Evolutionary conservation across 2,113 vertebrate genomes (phyloP).

Genomic region (Sturnus vulgaris): DNA sequence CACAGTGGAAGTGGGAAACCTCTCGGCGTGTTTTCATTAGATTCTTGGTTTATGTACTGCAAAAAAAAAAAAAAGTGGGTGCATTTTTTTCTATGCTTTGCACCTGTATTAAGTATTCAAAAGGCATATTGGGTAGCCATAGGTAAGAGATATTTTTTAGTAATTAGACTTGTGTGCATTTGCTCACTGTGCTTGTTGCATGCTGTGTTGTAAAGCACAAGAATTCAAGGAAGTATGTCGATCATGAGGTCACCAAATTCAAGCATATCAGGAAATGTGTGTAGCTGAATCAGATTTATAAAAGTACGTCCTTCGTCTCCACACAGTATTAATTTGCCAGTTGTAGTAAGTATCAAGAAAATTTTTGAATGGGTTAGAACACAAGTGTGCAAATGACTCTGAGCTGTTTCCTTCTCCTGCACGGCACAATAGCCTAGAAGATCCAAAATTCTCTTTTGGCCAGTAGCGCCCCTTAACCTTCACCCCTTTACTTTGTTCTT

Average conservation of each 20-base stretch:
- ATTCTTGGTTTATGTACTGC: not conserved
- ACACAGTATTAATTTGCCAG: not conserved
- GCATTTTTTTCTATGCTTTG: not conserved
- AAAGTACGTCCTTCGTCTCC: not conserved
- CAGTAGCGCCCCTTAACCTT: slow-evolving; percentile 3
- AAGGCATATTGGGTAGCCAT: not conserved
- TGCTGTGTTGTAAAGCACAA: not conserved
- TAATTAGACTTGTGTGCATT: not conserved
- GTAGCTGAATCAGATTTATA: not conserved
- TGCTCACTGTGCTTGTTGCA: not conserved
- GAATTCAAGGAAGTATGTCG: slow-evolving; percentile 19
- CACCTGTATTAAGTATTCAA: not conserved
- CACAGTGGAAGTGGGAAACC: not conserved
- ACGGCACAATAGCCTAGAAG: not conserved
- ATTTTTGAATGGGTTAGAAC: slow-evolving; percentile 32
- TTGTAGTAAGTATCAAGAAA: not conserved
- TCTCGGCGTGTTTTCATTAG: not conserved
- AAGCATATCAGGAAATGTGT: slow-evolving; percentile 1
- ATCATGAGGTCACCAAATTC: not conserved
- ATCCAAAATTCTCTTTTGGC: not conserved
- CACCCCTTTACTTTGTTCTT: slow-evolving; percentile 33
- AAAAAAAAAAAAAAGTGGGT: not conserved
- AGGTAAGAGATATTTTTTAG: not conserved
- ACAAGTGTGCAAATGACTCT: not conserved
- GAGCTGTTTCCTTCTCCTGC: not conserved